Evolutionary conservation across 2,797 vertebrate species (phyloP).

Genomic region (Agapornis canus): DNA sequence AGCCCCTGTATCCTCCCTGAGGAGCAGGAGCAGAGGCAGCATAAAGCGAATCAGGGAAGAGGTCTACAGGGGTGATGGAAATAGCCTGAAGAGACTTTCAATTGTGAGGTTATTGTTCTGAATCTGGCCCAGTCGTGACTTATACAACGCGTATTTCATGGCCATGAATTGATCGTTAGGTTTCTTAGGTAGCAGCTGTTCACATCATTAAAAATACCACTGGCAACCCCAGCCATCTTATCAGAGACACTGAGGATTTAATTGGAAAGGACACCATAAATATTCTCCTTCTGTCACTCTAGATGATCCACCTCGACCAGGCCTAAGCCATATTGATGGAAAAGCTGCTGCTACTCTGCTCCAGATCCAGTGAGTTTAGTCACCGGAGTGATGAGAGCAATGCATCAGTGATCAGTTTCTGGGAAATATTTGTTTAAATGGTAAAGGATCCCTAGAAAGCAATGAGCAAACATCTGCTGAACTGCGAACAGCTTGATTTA

Average conservation of each 20-base stretch:
- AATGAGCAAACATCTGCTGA: not conserved
- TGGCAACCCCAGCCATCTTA: not conserved
- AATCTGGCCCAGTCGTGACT: not conserved
- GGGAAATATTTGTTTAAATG: not conserved
- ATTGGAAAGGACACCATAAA: conserved; percentile 21
- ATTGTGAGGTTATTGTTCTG: not conserved
- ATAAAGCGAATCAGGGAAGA: fast-evolving
- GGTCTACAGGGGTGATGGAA: not conserved
- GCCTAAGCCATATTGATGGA: not conserved
- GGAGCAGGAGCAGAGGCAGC: not conserved
- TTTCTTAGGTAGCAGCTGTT: conserved; percentile 6
- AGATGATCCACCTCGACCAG: not conserved
- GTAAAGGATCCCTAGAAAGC: not conserved
- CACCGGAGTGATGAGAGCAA: not conserved
- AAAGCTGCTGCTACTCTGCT: not conserved
- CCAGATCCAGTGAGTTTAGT: not conserved
- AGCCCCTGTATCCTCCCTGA: not conserved
- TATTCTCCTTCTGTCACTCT: not conserved
- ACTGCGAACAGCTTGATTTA: not conserved
- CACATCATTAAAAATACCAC: not conserved
- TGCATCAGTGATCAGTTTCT: not conserved
- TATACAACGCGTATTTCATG: not conserved
- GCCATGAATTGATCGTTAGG: not conserved
- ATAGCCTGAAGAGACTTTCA: not conserved
- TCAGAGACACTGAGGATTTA: not conserved